Evolutionary conservation across 2,113 vertebrate species (phyloP).

Genomic region (Epinephelus cyanopodus): DNA sequence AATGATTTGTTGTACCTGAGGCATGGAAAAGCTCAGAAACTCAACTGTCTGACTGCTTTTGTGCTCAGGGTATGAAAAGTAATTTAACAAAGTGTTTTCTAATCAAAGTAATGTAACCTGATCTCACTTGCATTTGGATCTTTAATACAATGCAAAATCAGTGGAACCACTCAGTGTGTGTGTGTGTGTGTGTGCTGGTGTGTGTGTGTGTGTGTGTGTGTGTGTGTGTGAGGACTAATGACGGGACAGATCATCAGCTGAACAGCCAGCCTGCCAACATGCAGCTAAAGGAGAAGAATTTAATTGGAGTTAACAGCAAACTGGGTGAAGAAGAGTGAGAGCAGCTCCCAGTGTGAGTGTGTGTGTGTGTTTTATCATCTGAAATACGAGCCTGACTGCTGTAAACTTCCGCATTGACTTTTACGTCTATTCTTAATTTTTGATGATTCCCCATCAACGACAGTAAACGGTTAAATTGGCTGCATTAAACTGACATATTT

Average conservation of each 20-base stretch:
- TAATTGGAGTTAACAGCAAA: slow-evolving; percentile 52
- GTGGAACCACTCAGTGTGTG: slow-evolving; percentile 15
- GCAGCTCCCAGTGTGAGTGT: slow-evolving; percentile 61
- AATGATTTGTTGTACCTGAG: slow-evolving; percentile 84
- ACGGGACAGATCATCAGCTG: slow-evolving; percentile 62
- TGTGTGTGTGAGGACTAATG: slow-evolving; percentile 32
- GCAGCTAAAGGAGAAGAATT: slow-evolving; percentile 11
- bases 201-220: background rate
- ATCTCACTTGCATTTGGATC: slow-evolving; percentile 68
- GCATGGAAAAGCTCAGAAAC: slow-evolving; percentile 75
- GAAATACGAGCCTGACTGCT: slow-evolving; percentile 67
- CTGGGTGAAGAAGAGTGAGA: slow-evolving; percentile 9
- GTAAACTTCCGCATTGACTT: slow-evolving; percentile 75
- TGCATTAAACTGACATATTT: slow-evolving; percentile 51
- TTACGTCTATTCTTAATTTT: slow-evolving; percentile 76
- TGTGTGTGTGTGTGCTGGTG: background rate
- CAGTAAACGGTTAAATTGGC: slow-evolving; percentile 65
- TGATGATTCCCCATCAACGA: slow-evolving; percentile 74
- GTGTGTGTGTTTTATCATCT: slow-evolving; percentile 66
- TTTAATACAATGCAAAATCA: slow-evolving; percentile 55
- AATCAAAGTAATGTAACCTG: slow-evolving; percentile 83
- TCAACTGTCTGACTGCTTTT: slow-evolving; percentile 78
- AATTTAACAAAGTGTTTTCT: slow-evolving; percentile 85
- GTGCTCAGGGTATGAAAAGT: slow-evolving; percentile 83
- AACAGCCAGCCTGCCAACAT: slow-evolving; percentile 57